Conservation (phyloP, 2,113 vertebrate genomes). For the Pimephales promelas region DNA sequence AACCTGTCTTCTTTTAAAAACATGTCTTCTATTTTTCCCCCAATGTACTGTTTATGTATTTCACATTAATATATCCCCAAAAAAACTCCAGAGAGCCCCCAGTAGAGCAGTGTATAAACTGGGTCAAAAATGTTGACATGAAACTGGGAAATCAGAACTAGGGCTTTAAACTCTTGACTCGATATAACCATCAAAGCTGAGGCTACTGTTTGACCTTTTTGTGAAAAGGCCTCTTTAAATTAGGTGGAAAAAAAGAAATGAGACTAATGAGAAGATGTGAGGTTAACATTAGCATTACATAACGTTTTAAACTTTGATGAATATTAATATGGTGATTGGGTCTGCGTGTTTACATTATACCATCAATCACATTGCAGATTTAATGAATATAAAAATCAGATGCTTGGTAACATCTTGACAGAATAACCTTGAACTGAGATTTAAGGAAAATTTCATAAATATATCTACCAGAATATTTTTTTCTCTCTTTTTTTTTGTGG, state of each 20-base stretch:
- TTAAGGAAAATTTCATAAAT: neutral
- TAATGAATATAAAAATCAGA: neutral
- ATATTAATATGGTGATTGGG: constrained; percentile 1
- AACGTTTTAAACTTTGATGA: neutral
- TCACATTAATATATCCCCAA: neutral
- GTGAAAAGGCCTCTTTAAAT: constrained; percentile 7
- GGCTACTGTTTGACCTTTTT: constrained; percentile 27
- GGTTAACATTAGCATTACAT: neutral
- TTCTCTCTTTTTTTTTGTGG: too few relatives aligned
- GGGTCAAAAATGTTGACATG: constrained; percentile 41
- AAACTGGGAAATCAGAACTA: neutral
- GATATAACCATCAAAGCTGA: constrained; percentile 38
- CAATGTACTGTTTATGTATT: neutral
- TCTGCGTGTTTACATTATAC: neutral
- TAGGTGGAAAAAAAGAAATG: neutral
- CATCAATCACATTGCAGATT: constrained; percentile 7
- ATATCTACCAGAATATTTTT: too few relatives aligned
- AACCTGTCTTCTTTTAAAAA: constrained; percentile 1
- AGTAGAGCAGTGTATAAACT: constrained; percentile 29
- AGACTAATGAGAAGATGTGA: neutral
- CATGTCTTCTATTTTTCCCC: neutral
- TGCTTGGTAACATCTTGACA: neutral
- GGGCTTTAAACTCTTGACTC: constrained; percentile 33
- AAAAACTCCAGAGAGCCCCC: constrained; percentile 9
- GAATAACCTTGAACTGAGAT: neutral